phyloP scores from a whole-genome alignment of 2,888 invertebrate genomes.

The Drosophila niveifrons region DNA sequence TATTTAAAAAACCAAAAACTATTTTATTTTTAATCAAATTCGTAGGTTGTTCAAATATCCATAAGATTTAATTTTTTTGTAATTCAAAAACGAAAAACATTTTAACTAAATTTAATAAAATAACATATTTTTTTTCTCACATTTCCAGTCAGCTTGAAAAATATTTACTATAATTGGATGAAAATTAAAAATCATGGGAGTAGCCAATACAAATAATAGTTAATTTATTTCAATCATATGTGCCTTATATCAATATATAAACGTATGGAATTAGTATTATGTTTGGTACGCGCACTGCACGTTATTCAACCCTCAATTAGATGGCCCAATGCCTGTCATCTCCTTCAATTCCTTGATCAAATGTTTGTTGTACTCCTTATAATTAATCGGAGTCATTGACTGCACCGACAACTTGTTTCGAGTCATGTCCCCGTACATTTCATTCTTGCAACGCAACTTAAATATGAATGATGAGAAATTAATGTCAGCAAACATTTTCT shows the following conservation, averaged over 20 bases:
- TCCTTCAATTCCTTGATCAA: slow-evolving; percentile 90
- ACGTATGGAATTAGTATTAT: slow-evolving; percentile 23
- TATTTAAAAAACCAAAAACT: neutral
- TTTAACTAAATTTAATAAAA: neutral
- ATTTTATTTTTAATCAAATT: neutral
- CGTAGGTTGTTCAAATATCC: too few species aligned
- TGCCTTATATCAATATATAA: slow-evolving; percentile 16
- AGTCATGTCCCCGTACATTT: slow-evolving; percentile 90
- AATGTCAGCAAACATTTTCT: slow-evolving; percentile 90
- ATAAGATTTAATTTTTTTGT: too few species aligned
- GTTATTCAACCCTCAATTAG: slow-evolving; percentile 37
- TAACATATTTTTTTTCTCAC: too few species aligned
- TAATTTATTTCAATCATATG: slow-evolving; percentile 26
- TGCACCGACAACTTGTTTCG: slow-evolving; percentile 92
- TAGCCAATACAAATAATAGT: neutral
- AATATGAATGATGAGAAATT: slow-evolving; percentile 93
- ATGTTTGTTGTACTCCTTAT: slow-evolving; percentile 90
- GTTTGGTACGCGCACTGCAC: slow-evolving; percentile 45
- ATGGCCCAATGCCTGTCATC: slow-evolving; percentile 87
- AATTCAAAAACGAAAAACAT: neutral
- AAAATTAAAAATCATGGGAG: neutral
- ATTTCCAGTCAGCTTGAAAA: neutral
- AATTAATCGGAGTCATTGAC: slow-evolving; percentile 90
- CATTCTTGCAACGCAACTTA: slow-evolving; percentile 94
- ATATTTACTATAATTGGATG: neutral